phyloP scores from a whole-genome alignment of 2,797 vertebrate genomes.

The Hoplostethus mediterraneus region DNA sequence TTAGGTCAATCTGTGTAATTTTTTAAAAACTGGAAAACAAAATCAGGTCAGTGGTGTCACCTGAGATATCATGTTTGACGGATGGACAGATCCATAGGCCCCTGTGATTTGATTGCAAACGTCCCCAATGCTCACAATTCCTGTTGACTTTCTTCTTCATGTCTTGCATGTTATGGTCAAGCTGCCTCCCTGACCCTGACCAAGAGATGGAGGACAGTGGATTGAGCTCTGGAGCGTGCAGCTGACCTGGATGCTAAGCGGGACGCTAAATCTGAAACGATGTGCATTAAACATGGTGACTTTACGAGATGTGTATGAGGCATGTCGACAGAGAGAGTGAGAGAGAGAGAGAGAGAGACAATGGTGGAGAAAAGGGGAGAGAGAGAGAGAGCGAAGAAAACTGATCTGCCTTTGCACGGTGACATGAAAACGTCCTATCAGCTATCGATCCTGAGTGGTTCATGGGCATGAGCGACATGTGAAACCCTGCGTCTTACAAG shows the following conservation, averaged over 20 bases:
- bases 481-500: constrained; percentile 51
- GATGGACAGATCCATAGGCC: too few species aligned
- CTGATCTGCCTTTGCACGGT: not conserved
- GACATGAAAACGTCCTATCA: constrained; percentile 10
- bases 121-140: not conserved
- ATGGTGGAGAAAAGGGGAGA: not conserved
- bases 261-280: constrained; percentile 51
- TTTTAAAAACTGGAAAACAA: too few species aligned
- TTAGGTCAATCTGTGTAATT: too few species aligned
- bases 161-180: constrained; percentile 6
- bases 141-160: constrained; percentile 2
- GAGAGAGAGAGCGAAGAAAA: constrained; percentile 5
- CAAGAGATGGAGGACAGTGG: constrained; percentile 2
- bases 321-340: not conserved
- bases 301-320: constrained; percentile 15
- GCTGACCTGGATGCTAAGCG: constrained; percentile 65
- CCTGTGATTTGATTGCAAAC: not conserved
- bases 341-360: not conserved
- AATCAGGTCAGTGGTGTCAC: too few species aligned
- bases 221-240: not conserved
- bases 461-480: constrained; percentile 7
- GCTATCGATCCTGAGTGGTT: constrained; percentile 13
- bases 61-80: too few species aligned
- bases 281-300: constrained; percentile 32
- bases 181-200: constrained; percentile 16